Base-by-base conservation (phyloP, 2,797 vertebrate species). In the Balearica regulorum region DNA sequence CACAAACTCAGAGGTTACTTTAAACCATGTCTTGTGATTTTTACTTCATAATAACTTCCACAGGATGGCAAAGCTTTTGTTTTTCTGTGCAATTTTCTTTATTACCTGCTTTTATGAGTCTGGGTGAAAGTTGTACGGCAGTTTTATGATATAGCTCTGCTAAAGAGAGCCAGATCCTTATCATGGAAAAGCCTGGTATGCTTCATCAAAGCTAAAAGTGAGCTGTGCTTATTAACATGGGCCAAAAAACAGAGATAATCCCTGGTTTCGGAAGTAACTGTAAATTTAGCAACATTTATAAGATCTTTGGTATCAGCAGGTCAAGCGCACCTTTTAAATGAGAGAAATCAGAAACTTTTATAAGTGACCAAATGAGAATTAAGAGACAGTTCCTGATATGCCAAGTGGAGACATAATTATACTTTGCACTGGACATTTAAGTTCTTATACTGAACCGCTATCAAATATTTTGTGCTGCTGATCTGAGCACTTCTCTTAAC, bases 81-180 rank as follows among this genome's bases (percentile, higher is more conserved):
- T 96, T 95, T 95, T 96, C 83, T 97, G 13, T 66, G 37, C 41
- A 87, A 19, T 78, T 97, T 96, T 96, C 65, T 35, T 91, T n/a
- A 94, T 79, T 96, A 92, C 33, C 55, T 81, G 21, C 53, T 97
- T 97, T 98, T 96, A 97, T 1, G 3, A 95, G 90, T 95, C 92
- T 96, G 87, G 80, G 92, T 96, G 94, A 97, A 97, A 95, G 68
- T 35, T 92, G 19, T 53, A 92, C 16, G 49, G 53, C 90, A 95
- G 69, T 82, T 93, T 83, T 90, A 87, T 81, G 85, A 89, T 66
- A 81, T 9, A 60, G 24, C 29, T 18, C 81, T 92, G 83, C 21
- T 75, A 76, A 44, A 91, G 54, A 69, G 31, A 53, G 26, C 1
- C 39, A 87, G 44, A 89, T 80, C 8, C 15, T 51, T 69, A 64